Evolutionary conservation across 2,888 invertebrate genomes (phyloP).

Genomic region (Cerastis rubricosa): DNA sequence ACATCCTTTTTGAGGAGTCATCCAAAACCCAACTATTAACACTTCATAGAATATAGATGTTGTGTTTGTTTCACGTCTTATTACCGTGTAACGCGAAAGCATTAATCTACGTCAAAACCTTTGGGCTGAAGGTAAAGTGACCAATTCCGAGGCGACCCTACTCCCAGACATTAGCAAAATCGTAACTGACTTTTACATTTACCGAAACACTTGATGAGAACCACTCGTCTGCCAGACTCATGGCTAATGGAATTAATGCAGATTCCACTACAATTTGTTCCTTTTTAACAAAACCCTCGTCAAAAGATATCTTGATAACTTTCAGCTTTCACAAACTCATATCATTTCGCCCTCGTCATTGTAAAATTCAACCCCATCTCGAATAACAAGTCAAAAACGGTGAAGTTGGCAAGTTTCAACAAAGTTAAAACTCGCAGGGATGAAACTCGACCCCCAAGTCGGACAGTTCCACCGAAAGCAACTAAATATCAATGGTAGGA

Average conservation of each 20-base stretch:
- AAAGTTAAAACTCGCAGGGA: slow-evolving; percentile 47
- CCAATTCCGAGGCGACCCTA: slow-evolving; percentile 76
- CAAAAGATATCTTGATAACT: slow-evolving; percentile 55
- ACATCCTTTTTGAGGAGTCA: slow-evolving; percentile 15
- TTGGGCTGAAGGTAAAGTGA: slow-evolving; percentile 77
- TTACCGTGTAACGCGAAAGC: slow-evolving; percentile 74
- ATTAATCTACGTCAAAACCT: slow-evolving; percentile 84
- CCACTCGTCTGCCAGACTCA: slow-evolving; percentile 48
- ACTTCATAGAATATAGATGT: slow-evolving; percentile 39
- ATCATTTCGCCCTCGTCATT: slow-evolving; percentile 49
- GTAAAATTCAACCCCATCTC: slow-evolving; percentile 54
- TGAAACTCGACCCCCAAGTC: slow-evolving; percentile 52
- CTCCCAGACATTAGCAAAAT: slow-evolving; percentile 83
- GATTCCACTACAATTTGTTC: slow-evolving; percentile 48
- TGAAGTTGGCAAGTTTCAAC: slow-evolving; percentile 49
- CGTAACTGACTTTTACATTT: slow-evolving; percentile 82
- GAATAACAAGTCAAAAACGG: slow-evolving; percentile 58
- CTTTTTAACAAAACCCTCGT: slow-evolving; percentile 44
- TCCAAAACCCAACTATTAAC: slow-evolving; percentile 15
- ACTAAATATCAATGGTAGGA: slow-evolving; percentile 75
- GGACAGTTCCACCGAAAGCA: slow-evolving; percentile 61
- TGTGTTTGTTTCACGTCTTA: slow-evolving; percentile 72
- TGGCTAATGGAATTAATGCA: slow-evolving; percentile 56
- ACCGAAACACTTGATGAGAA: slow-evolving; percentile 72
- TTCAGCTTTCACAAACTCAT: slow-evolving; percentile 52